A percentile compares a stretch with the other conserved stretches of the same genome.
Evolutionary conservation across 1,140 invertebrate genomes (phyloP).

Genomic region (Drosophila albomicans): DNA sequence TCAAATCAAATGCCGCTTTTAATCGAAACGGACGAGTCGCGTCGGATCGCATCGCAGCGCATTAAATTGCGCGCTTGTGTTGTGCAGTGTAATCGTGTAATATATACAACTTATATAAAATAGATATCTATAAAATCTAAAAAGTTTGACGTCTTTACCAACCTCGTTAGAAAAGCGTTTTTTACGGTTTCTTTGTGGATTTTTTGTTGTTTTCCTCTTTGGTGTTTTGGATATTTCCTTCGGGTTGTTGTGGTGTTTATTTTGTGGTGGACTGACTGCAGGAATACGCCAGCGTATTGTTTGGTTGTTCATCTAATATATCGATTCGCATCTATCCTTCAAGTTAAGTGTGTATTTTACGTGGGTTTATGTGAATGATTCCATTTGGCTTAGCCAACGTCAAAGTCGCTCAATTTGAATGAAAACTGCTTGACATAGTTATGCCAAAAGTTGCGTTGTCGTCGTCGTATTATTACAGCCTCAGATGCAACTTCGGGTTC

Average conservation of each 20-base stretch:
- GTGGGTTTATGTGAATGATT: constrained; percentile 20
- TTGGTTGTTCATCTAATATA: constrained; percentile 25
- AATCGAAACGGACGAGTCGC: constrained; percentile 73
- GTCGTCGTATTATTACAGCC: constrained; percentile 46
- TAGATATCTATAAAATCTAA: background rate
- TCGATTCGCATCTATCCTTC: constrained; percentile 43
- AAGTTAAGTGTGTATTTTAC: constrained; percentile 20
- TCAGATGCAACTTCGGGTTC: constrained; percentile 12
- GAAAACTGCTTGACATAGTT: constrained; percentile 56
- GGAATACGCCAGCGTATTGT: constrained; percentile 42
- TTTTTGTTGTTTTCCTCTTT: background rate
- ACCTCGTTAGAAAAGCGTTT: constrained; percentile 46
- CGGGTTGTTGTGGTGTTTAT: constrained; percentile 6
- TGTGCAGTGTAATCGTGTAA: constrained; percentile 6
- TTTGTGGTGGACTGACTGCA: constrained; percentile 28
- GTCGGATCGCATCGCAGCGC: constrained; percentile 35
- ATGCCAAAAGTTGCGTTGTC: constrained; percentile 60
- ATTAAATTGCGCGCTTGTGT: constrained; percentile 16
- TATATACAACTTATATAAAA: constrained; percentile 60
- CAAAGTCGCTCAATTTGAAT: constrained; percentile 53
- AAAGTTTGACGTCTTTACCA: constrained; percentile 6
- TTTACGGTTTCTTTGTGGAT: constrained; percentile 19
- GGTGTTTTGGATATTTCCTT: constrained; percentile 11
- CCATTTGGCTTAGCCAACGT: constrained; percentile 48
- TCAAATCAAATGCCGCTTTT: constrained; percentile 79